Percentiles rank a stretch among this genome's conserved stretches.
phyloP scores from a whole-genome alignment of 2,113 vertebrate genomes.

The Dolichallabes microphthalmus region DNA sequence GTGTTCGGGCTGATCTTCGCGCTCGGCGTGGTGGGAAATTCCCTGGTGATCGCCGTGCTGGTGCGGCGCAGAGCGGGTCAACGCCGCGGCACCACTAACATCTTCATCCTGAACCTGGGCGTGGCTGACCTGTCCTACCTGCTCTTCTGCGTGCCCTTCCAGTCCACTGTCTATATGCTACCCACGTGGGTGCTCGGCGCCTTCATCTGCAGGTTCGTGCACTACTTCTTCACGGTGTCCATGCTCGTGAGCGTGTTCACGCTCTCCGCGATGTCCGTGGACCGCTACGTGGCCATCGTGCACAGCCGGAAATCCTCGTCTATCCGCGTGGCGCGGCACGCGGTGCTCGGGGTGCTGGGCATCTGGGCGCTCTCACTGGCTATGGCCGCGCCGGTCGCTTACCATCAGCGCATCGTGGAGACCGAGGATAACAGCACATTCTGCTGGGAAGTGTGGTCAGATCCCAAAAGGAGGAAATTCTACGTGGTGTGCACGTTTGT shows the following conservation, averaged over 20 bases:
- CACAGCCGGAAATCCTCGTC: constrained; percentile 89
- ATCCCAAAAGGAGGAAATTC: constrained; percentile 80
- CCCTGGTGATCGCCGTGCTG: constrained; percentile 92
- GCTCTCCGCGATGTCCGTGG: constrained; percentile 92
- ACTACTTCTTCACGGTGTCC: constrained; percentile 95
- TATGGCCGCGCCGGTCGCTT: constrained; percentile 89
- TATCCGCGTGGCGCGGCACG: constrained; percentile 82
- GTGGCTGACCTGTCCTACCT: constrained; percentile 94
- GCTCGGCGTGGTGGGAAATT: constrained; percentile 91
- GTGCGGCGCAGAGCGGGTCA: constrained; percentile 84
- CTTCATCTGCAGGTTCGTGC: constrained; percentile 92
- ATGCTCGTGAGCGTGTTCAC: constrained; percentile 99
- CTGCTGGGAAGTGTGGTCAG: constrained; percentile 93
- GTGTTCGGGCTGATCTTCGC: constrained; percentile 88
- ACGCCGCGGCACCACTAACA: constrained; percentile 89
- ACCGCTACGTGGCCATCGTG: constrained; percentile 94
- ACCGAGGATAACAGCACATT: constrained; percentile 80
- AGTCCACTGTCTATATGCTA: constrained; percentile 89
- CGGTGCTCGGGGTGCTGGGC: constrained; percentile 79
- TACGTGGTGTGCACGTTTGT: constrained; percentile 92
- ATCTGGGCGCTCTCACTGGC: constrained; percentile 90
- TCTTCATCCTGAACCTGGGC: constrained; percentile 66
- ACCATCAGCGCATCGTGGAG: constrained; percentile 84
- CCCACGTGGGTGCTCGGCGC: constrained; percentile 91
- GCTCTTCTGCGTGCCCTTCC: constrained; percentile 95